Evolutionary conservation across 2,797 vertebrate genomes (phyloP).

Genomic region (Mareca strepera): DNA sequence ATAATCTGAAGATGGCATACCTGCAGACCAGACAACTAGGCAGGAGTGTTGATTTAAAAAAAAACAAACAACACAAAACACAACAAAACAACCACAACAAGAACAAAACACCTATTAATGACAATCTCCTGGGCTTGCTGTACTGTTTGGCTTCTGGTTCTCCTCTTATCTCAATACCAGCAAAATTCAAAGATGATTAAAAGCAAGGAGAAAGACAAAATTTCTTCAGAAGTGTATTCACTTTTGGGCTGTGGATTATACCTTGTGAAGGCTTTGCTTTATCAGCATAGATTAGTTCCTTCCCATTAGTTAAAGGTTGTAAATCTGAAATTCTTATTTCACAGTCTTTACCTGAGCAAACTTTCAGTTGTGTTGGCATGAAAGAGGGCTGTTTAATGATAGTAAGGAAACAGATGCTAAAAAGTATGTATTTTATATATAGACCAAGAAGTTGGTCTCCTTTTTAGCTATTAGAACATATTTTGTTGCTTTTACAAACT

Average conservation of each 20-base stretch:
- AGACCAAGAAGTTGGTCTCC: not conserved
- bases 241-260: not conserved
- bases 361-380: not conserved
- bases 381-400: not conserved
- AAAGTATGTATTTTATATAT: not conserved
- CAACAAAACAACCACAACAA: too few relatives aligned
- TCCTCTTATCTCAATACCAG: not conserved
- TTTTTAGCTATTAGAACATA: not conserved
- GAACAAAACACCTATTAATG: not conserved
- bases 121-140: not conserved
- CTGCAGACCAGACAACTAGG: not conserved
- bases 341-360: not conserved
- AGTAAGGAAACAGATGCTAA: not conserved
- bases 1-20: not conserved
- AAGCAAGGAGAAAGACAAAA: not conserved
- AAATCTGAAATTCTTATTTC: not conserved
- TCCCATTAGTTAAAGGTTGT: not conserved
- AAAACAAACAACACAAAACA: too few relatives aligned
- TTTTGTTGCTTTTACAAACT: not conserved
- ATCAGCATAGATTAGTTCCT: not conserved
- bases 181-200: not conserved
- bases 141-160: not conserved
- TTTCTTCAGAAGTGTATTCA: not conserved
- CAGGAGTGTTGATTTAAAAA: not conserved
- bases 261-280: not conserved